Percentiles rank a stretch among this genome's conserved stretches.
phyloP scores from a whole-genome alignment of 2,113 vertebrate species.

The Hippocampus zosterae region DNA sequence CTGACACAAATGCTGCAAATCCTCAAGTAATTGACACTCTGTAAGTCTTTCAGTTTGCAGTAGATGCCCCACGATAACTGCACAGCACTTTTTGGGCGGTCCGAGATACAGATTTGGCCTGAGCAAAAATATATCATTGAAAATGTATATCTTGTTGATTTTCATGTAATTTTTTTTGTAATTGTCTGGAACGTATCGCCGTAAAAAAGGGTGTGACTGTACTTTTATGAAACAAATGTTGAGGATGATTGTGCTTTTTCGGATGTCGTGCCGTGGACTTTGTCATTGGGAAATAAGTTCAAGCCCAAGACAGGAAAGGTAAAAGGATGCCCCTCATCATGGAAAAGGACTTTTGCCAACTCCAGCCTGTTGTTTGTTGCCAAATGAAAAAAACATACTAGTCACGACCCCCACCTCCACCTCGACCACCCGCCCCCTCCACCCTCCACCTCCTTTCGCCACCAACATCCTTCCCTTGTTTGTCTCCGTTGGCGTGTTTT shows the following conservation, averaged over 20 bases:
- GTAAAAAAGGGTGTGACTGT: too few relatives aligned
- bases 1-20: too few relatives aligned
- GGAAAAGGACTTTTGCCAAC: conserved; percentile 43
- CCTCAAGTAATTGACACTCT: too few relatives aligned
- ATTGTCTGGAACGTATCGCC: too few relatives aligned
- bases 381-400: conserved; percentile 23
- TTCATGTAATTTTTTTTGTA: too few relatives aligned
- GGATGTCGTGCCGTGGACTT: not conserved
- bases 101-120: too few relatives aligned
- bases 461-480: conserved; percentile 70
- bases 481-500: conserved; percentile 38
- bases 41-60: too few relatives aligned
- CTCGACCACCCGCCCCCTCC: too few relatives aligned
- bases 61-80: too few relatives aligned
- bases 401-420: conserved; percentile 6
- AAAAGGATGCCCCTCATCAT: conserved; percentile 11
- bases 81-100: too few relatives aligned
- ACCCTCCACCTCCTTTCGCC: not conserved
- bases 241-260: not conserved
- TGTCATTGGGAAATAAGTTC: not conserved
- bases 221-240: not conserved
- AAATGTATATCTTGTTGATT: too few relatives aligned
- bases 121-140: too few relatives aligned
- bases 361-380: conserved; percentile 23
- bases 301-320: conserved; percentile 2